Percentiles rank a stretch among this genome's conserved stretches.
Conservation (phyloP, 2,113 vertebrate species). For the Coreoperca whiteheadi region DNA sequence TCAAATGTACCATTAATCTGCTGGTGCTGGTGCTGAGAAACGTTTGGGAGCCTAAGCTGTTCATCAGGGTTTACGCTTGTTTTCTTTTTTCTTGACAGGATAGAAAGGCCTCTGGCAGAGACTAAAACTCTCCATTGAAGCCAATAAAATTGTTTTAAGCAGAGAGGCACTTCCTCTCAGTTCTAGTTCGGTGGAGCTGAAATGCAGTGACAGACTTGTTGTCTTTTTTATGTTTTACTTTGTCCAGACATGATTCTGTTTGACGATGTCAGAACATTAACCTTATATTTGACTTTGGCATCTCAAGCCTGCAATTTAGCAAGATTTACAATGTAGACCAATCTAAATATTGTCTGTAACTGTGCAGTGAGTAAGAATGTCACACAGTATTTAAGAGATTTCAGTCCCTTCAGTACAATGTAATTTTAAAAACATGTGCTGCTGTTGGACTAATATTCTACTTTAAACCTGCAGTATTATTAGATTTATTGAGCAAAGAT, state of each 20-base stretch:
- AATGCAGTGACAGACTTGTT: constrained; percentile 10
- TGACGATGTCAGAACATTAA: constrained; percentile 25
- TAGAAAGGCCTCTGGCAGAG: constrained; percentile 21
- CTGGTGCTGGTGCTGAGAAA: constrained; percentile 24
- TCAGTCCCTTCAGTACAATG: not conserved
- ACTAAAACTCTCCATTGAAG: constrained; percentile 25
- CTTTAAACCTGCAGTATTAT: not conserved
- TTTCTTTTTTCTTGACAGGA: constrained; percentile 33
- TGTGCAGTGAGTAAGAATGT: not conserved
- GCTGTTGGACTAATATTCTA: not conserved
- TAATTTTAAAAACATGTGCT: not conserved
- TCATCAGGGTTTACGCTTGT: constrained; percentile 29
- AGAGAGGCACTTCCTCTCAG: not conserved
- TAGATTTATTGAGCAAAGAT: not conserved
- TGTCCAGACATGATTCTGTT: constrained; percentile 10
- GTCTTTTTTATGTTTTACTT: constrained; percentile 21
- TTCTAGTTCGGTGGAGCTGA: not conserved
- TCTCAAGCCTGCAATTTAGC: constrained; percentile 14
- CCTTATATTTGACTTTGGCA: constrained; percentile 12
- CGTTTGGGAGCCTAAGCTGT: constrained; percentile 22
- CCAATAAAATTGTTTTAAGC: constrained; percentile 31
- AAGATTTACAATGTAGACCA: constrained; percentile 16
- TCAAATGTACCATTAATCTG: constrained; percentile 42
- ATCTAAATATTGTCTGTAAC: constrained; percentile 13
- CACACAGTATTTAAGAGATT: not conserved